Evolutionary conservation across 2,797 vertebrate species (phyloP), one percentile per base, ranked within the genome.

Genomic region (Gallinago stenura): DNA sequence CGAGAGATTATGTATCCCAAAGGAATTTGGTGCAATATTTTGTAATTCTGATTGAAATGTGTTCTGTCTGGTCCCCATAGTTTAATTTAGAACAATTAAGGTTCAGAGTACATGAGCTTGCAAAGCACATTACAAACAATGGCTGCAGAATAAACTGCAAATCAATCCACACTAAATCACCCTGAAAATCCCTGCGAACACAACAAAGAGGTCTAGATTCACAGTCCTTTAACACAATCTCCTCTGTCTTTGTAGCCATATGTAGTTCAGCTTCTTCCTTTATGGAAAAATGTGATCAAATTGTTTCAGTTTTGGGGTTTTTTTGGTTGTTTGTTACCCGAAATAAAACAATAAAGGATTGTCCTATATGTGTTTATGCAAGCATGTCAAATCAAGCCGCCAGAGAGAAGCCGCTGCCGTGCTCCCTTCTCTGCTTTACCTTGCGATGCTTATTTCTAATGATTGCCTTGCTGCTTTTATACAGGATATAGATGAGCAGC

Each of bases 41-140:
- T 98, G 97, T 98, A 92, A 45, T 97, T 97, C 95, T 97, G 97
- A 98, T 98, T 98, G 98, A 98, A 98, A 98, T 97, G 97, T 98
- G 97, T 98, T 97, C 96, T 97, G 95, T 95, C 97, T 97, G 75
- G 97, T 98, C 98, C 98, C 97, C 91, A 97, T 97, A 98, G 98
- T 98, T 98, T 98, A 98, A 98, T 98, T 98, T 98, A 98, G 98
- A 98, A 98, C 98, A 98, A 98, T 98, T 98, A 98, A 98, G 95
- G 97, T 97, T 97, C 97, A 96, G 97, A 97, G 97, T 98, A 98
- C 98, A 98, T 94, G 97, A 98, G 98, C 98, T 98, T 97, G 98
- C 98, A 98, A 98, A 98, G 97, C 97, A 97, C 97, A 97, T 98
- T 98, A 98, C 98, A 98, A 98, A 98, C 98, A 98, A 98, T 97